Conservation (phyloP, 2,888 invertebrate genomes). For the Gymnoscelis rufifasciata region DNA sequence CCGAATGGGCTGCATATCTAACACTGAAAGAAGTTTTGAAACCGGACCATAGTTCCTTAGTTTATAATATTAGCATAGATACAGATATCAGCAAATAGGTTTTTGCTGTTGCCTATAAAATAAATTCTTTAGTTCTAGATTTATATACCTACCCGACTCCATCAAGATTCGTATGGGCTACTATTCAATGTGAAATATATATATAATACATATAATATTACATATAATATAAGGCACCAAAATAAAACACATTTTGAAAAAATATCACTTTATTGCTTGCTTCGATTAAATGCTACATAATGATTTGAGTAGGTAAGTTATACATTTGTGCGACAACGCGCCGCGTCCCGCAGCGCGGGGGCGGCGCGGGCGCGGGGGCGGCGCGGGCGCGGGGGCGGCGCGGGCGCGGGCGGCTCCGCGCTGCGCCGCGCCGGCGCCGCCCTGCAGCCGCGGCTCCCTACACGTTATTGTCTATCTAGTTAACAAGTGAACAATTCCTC, state of each 20-base stretch:
- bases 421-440: conserved; percentile 1
- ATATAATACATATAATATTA: too few species aligned
- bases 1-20: too few species aligned
- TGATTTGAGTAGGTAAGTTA: conserved; percentile 12
- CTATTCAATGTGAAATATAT: too few species aligned
- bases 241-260: conserved; percentile 25
- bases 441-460: conserved; percentile 15
- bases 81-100: too few species aligned
- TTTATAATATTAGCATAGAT: too few species aligned
- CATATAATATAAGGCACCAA: neutral
- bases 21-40: too few species aligned
- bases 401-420: too few species aligned
- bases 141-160: too few species aligned
- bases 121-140: too few species aligned
- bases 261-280: conserved; percentile 61
- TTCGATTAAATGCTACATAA: conserved; percentile 34
- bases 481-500: conserved; percentile 13
- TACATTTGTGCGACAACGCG: conserved; percentile 15
- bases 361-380: neutral
- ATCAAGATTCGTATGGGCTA: too few species aligned
- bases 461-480: conserved; percentile 36
- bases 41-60: too few species aligned
- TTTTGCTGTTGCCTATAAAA: too few species aligned
- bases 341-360: neutral
- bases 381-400: neutral